These are phyloP conservation scores for Chaetodon trifascialis DNA, from an alignment of 2,113 vertebrate species.

Conservation along the genomic window DNA sequence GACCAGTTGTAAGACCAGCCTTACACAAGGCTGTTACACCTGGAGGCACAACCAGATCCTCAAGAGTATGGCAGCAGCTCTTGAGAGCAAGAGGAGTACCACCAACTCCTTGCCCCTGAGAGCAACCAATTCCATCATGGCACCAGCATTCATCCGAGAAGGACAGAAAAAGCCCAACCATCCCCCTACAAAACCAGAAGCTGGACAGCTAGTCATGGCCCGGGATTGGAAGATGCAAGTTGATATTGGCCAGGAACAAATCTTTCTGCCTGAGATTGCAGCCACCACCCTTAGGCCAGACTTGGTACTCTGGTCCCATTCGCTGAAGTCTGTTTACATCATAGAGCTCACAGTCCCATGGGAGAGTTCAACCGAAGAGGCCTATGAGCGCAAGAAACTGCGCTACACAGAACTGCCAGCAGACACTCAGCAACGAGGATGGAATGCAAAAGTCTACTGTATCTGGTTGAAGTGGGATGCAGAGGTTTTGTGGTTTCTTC, in stretches of 20 bases:
- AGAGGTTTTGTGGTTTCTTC: too few species aligned
- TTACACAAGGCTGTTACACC: not conserved
- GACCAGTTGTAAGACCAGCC: too few species aligned
- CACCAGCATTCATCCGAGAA: too few species aligned
- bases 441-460: too few species aligned
- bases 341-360: too few species aligned
- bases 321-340: too few species aligned
- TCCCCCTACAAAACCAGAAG: not conserved
- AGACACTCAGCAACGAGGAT: too few species aligned
- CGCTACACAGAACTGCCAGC: too few species aligned
- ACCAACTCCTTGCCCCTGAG: not conserved
- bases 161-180: too few species aligned
- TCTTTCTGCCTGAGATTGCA: not conserved
- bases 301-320: not conserved
- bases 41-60: not conserved
- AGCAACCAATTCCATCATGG: not conserved
- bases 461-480: too few species aligned
- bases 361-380: too few species aligned
- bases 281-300: not conserved
- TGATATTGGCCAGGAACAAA: not conserved
- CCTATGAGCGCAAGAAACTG: too few species aligned
- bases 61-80: not conserved
- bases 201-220: not conserved
- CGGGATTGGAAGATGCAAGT: not conserved
- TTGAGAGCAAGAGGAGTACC: not conserved